Conservation (phyloP, 2,797 vertebrate genomes). For the Phataginus tetradactyla region DNA sequence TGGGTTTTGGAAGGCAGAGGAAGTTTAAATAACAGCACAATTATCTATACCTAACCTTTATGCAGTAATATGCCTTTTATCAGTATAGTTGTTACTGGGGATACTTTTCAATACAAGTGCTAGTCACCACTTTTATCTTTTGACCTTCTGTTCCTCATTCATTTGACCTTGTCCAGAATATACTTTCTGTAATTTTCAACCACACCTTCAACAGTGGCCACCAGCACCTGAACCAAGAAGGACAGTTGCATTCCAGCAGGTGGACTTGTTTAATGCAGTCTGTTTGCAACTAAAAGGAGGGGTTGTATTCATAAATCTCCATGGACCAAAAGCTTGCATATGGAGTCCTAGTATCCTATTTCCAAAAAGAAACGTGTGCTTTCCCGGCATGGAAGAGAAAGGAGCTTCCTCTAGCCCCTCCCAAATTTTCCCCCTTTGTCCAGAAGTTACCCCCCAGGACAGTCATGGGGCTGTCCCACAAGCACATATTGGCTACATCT, state of each 20-base stretch:
- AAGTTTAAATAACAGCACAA: neutral
- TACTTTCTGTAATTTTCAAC: neutral
- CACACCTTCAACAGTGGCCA: neutral
- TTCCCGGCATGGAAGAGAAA: neutral
- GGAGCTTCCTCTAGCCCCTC: neutral
- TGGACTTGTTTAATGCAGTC: neutral
- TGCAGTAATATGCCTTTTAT: neutral
- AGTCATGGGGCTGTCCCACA: neutral
- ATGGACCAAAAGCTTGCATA: neutral
- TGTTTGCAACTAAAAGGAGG: neutral
- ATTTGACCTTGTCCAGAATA: slow-evolving; percentile 6
- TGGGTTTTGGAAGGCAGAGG: neutral
- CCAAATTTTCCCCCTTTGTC: neutral
- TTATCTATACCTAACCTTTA: neutral
- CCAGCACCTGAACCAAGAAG: neutral
- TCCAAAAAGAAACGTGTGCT: neutral
- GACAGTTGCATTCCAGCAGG: neutral
- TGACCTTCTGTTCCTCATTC: neutral
- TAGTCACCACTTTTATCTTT: neutral
- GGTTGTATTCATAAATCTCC: neutral
- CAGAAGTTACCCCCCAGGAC: slow-evolving; percentile 47
- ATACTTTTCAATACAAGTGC: neutral
- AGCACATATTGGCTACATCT: neutral
- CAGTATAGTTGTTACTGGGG: neutral
- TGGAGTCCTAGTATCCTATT: neutral